Conservation (phyloP, 2,797 vertebrate genomes). For the Crossoptilon crossoptilon region DNA sequence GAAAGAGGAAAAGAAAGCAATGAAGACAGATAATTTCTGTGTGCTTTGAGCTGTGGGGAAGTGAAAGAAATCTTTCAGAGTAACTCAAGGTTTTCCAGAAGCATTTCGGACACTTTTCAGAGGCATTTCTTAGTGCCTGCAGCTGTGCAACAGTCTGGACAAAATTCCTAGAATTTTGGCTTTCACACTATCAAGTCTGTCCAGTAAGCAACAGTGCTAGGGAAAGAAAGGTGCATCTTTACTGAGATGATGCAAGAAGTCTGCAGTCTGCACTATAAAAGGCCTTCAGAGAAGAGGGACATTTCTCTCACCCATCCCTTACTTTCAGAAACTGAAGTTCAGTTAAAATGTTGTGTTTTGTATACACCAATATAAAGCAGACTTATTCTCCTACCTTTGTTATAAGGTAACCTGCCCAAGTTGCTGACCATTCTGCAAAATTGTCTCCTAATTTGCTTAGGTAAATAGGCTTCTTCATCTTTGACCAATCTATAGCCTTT, state of each 20-base stretch:
- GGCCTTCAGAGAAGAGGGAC: not conserved
- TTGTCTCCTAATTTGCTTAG: constrained; percentile 91
- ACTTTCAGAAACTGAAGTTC: not conserved
- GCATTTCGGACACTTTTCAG: not conserved
- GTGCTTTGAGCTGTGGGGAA: not conserved
- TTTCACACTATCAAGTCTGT: accelerated
- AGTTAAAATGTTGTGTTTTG: not conserved
- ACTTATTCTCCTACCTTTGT: constrained; percentile 88
- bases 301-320: not conserved
- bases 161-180: not conserved
- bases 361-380: not conserved
- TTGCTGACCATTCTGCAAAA: constrained; percentile 97
- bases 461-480: constrained; percentile 95
- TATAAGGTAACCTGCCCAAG: constrained; percentile 96
- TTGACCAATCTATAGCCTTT: constrained; percentile 94
- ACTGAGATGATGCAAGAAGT: not conserved
- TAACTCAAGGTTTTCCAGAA: not conserved
- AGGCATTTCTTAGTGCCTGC: not conserved
- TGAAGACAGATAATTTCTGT: not conserved
- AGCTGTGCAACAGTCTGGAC: not conserved
- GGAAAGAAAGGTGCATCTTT: not conserved
- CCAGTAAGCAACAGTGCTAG: not conserved
- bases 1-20: not conserved
- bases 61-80: not conserved
- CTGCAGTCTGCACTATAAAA: not conserved